Base-by-base conservation (phyloP, 2,888 invertebrate genomes). In the Hecatera dysodea region DNA sequence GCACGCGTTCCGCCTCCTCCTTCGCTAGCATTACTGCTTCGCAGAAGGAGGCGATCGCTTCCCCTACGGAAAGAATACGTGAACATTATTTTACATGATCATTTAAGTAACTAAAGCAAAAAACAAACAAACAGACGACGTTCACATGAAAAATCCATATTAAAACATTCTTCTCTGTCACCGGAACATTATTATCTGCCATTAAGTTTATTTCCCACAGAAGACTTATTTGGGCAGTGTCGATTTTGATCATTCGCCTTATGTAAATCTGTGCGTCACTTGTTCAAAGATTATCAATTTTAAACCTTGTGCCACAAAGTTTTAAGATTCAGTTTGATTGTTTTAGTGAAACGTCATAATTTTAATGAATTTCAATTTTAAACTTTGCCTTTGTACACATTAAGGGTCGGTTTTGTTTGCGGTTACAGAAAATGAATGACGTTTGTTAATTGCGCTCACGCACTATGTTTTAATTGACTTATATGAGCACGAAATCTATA, bases 391-490 rank as follows among this genome's bases (percentile, higher is more conserved):
- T 0, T 0, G n/a, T 1, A n/a, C 5, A 2, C 0, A 24, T 52
- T 57, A 68, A 55, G 48, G 22, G 1, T 24, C 15, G 27, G 1
- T 52, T 52, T 65, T 27, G 29, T 46, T 42, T 33, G 29, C 19
- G 1, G 11, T n/a, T 29, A 27, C 19, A 17, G 12, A 24, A 53
- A 42, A 56, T 44, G 61, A 75, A 65, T 75, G 75, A 80, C 68
- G 67, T 29, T 59, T 55, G 50, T 17, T 7, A 8, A 44, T n/a
- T 9, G 44, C 63, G 63, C 56, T 44, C 50, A 60, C 75, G 71
- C 69, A 75, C 27, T 71, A 12, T 63, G 6, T 62, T 50, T 4
- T 22, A 42, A 57, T 67, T 73, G 85, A 82, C 83, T n/a, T n/a
- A n/a, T n/a, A n/a, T n/a, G n/a, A n/a, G n/a, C n/a, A n/a, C n/a